Base-by-base conservation (phyloP, 2,888 invertebrate genomes). In the Chaitophorus viminalis region DNA sequence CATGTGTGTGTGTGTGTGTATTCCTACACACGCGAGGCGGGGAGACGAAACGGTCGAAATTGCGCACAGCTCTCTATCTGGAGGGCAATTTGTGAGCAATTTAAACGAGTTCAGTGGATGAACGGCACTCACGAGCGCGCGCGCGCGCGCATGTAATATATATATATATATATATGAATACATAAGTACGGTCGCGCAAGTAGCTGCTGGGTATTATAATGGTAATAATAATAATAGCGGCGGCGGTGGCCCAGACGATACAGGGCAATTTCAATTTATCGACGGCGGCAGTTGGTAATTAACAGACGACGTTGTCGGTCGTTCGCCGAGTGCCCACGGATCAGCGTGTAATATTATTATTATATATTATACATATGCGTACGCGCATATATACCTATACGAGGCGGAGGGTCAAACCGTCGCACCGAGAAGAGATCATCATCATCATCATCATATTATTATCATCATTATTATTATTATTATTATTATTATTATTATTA, bases 251-350 rank as follows among this genome's bases (percentile, higher is more conserved):
- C 46, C 70, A 72, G 78, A 70, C 86, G 86, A 52, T 68, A 54
- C 72, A 77, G 68, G 52, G 78, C 78, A 72, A 86, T 86, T 86
- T 86, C 86, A 86, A 86, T 86, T 86, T 77, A 86, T 79, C 86
- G 78, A 78, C 52, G 76, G 78, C 77, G 77, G 68, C 68, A 36
- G 70, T 70, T 72, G 52, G 70, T 86, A 86, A 86, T 86, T 86
- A 86, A 78, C 86, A 70, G 54, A 86, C 54, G 86, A 79, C 77
- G 85, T n/a, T n/a, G n/a, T 29, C 68, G n/a, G 70, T 46, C 52
- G 52, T 54, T 72, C 52, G 33, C 70, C 52, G 54, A n/a, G 76
- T 76, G 46, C 46, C 76, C 36, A 36, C 75, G 25, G 36, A 39
- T 21, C 8, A 21, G n/a, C 33, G 36, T 46, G 46, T 29, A 17